Base-by-base conservation (phyloP, 1,140 invertebrate genomes). In the Drosophila carrolli region DNA sequence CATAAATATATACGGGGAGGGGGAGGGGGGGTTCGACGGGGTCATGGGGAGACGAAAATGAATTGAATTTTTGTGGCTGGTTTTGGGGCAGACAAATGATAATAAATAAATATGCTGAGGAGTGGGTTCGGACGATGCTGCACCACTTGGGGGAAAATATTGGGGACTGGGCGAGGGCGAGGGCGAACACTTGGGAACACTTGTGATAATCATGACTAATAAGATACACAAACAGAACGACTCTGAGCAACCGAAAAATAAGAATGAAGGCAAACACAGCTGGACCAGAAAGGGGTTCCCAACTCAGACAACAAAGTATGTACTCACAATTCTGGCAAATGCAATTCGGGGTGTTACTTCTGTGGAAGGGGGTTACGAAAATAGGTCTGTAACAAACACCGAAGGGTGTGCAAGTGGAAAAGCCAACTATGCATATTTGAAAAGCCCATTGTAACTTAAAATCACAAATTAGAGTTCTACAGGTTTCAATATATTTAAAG, bases 191-290 rank as follows among this genome's bases (percentile, higher is more conserved):
- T 88, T 76, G 83, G 55, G 68, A 88, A 83, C 83, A 88, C 83
- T 88, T 88, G 84, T 89, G 83, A 89, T 88, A 88, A 88, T 88
- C 79, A 88, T 83, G 84, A 89, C 83, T 88, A 89, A 88, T 88
- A 89, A 88, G 76, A 56, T 70, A 83, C 55, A 79, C 79, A 88
- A 86, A 88, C 56, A 88, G 54, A 14, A 11, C 13, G 55, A 57
- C n/a, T 29, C 32, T 16, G 38, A 9, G 47, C 35, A 62, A 41
- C 61, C 57, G 40, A 61, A 61, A 75, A 50, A 62, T 29, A 46
- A 44, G 50, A 51, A 78, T 14, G 14, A 72, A 75, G 38, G 67
- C 75, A 77, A 77, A 76, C 47, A 77, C 75, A 77, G 75, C 63
- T 77, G 73, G 61, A 29, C 27, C 19, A 46, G 41, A 37, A 29